A percentile compares a stretch with the other conserved stretches of the same genome.
Evolutionary conservation across 2,113 vertebrate species (phyloP).

Genomic region (Phocoena sinus): DNA sequence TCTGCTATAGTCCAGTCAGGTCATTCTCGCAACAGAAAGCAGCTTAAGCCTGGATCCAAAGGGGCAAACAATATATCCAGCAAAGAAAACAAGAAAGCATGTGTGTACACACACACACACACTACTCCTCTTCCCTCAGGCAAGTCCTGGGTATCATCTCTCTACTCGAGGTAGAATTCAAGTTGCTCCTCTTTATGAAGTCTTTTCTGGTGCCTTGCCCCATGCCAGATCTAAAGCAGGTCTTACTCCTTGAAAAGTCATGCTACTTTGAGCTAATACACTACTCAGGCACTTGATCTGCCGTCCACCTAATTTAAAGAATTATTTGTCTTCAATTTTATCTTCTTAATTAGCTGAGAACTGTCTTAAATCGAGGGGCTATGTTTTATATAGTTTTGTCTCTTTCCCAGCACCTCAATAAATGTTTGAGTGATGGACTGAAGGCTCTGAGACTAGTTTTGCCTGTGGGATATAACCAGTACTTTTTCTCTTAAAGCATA

Average conservation of each 20-base stretch:
- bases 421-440: background rate
- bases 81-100: background rate
- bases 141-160: background rate
- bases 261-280: background rate
- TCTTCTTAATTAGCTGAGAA: background rate
- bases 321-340: background rate
- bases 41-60: background rate
- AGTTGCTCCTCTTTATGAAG: background rate
- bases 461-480: background rate
- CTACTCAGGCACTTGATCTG: background rate
- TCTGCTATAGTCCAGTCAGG: background rate
- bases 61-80: background rate
- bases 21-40: background rate
- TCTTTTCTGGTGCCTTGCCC: background rate
- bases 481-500: slow-evolving; percentile 45
- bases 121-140: background rate
- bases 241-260: background rate
- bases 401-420: background rate
- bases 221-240: background rate
- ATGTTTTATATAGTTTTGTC: background rate
- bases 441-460: background rate
- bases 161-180: background rate
- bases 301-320: background rate
- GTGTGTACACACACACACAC: background rate
- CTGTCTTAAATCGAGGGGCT: background rate